Conservation (phyloP, 1,140 invertebrate genomes). For the Microplitis demolitor region DNA sequence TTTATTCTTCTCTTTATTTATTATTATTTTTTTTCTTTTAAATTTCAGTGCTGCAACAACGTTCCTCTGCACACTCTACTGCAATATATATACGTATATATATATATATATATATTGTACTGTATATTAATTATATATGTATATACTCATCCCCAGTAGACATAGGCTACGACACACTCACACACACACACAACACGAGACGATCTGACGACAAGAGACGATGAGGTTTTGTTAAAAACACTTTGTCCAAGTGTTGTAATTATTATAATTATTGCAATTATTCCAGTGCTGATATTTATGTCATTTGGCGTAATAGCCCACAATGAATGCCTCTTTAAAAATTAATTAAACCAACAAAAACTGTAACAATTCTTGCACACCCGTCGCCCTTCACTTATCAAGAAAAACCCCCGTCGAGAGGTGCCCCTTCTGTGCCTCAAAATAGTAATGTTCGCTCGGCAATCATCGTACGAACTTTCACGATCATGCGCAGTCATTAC, state of each 20-base stretch:
- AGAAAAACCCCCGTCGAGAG: slow-evolving; percentile 49
- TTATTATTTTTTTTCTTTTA: no score
- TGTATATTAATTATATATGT: background rate
- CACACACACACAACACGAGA: no score
- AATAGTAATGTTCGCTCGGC: slow-evolving; percentile 52
- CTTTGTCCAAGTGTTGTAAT: no score
- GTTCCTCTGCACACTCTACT: background rate
- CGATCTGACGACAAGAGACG: background rate
- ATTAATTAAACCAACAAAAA: slow-evolving; percentile 33
- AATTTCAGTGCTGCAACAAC: no score
- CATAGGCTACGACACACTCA: no score
- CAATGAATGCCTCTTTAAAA: slow-evolving; percentile 8
- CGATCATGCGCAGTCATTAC: slow-evolving; percentile 25
- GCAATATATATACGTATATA: background rate
- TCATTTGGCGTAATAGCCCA: background rate
- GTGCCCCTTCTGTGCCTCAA: slow-evolving; percentile 52
- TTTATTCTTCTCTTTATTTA: background rate
- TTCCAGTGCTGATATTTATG: background rate
- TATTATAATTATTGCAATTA: no score
- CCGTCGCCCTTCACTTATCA: slow-evolving; percentile 49
- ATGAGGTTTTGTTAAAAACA: background rate
- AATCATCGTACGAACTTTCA: slow-evolving; percentile 44
- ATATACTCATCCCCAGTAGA: no score
- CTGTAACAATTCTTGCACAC: slow-evolving; percentile 33
- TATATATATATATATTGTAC: background rate